phyloP scores from a whole-genome alignment of 37 sponge, comb jelly and placozoan species.

The Aphrocallistes beatrix region DNA sequence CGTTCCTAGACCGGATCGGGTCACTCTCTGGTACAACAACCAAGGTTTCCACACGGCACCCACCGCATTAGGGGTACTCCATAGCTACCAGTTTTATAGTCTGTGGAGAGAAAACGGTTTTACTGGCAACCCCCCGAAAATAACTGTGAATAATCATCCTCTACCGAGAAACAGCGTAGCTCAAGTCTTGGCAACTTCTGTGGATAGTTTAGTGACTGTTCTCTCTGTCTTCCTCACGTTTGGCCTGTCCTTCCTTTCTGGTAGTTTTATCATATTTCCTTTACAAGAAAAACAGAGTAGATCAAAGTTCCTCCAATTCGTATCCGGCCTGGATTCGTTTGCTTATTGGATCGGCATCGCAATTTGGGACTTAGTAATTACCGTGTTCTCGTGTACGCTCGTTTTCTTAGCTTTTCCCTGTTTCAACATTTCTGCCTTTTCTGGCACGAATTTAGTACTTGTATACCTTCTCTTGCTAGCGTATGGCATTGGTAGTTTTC shows the following conservation, averaged over 20 bases:
- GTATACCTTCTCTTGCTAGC: slow-evolving; percentile 53
- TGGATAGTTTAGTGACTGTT: slow-evolving; percentile 21
- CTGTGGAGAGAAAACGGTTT: background rate
- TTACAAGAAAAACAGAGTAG: slow-evolving; percentile 71
- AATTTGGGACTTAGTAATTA: slow-evolving; percentile 76
- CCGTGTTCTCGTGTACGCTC: slow-evolving; percentile 37
- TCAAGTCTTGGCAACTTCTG: background rate
- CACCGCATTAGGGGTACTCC: slow-evolving; percentile 53
- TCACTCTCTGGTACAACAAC: slow-evolving; percentile 72
- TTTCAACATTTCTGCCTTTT: slow-evolving; percentile 53
- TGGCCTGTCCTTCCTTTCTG: slow-evolving; percentile 71
- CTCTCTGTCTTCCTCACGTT: slow-evolving; percentile 41
- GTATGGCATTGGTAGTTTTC: slow-evolving; percentile 35
- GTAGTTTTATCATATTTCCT: slow-evolving; percentile 78
- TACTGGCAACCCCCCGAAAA: background rate
- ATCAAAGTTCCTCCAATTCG: slow-evolving; percentile 92
- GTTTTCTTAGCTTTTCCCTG: slow-evolving; percentile 67
- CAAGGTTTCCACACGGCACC: slow-evolving; percentile 49
- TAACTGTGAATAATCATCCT: slow-evolving; percentile 52
- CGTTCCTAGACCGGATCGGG: background rate
- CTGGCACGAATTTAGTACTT: slow-evolving; percentile 34
- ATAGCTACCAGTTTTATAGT: slow-evolving; percentile 26
- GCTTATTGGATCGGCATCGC: slow-evolving; percentile 76
- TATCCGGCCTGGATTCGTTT: slow-evolving; percentile 61
- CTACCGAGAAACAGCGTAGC: slow-evolving; percentile 34